Evolutionary conservation across 2,888 invertebrate species (phyloP), one percentile per base, ranked within the genome.

Genomic region (Esperia sulphurella): DNA sequence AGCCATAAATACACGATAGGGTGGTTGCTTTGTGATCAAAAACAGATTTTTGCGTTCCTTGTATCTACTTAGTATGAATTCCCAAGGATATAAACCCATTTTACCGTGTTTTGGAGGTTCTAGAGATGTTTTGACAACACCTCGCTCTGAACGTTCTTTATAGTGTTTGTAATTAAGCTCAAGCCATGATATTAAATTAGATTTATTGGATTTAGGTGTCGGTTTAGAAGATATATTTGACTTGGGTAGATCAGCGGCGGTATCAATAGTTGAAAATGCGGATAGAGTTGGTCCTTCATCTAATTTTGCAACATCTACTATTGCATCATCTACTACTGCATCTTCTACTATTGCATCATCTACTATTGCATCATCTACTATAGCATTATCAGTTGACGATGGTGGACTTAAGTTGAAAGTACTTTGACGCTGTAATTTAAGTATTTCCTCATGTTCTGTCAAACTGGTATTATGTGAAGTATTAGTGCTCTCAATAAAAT

Each of bases 1-100:
- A 21, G 80, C 79, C 70, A 89, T 77, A 63, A 78, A 87, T 55
- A 86, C 77, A 42, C 83, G 74, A 59, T 59, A 78, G 1, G 86
- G 89, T 48, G 57, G 59, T 50, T 68, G 52, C 50, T 67, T 75
- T 48, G 79, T 63, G 42, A 86, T 68, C 45, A 88, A 65, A 61
- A 84, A 83, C 37, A 78, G 58, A 57, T 89, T 87, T 62, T 81
- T 81, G 45, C 68, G 54, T 46, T 77, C 76, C 61, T 62, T 73
- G 56, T 84, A 89, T 56, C 87, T 68, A 48, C 63, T 68, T 55
- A 84, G 69, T 57, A 87, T 78, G 54, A 83, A 83, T 30, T 79
- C 74, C 87, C 86, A 86, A 0, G 75, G 68, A 57, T 83, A 76
- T 51, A 82, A 56, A 35, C 70, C 71, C 31, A 82, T 51, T 70